Evolutionary conservation across 1,140 invertebrate genomes (phyloP).

Genomic region (Drosophila arizonae): DNA sequence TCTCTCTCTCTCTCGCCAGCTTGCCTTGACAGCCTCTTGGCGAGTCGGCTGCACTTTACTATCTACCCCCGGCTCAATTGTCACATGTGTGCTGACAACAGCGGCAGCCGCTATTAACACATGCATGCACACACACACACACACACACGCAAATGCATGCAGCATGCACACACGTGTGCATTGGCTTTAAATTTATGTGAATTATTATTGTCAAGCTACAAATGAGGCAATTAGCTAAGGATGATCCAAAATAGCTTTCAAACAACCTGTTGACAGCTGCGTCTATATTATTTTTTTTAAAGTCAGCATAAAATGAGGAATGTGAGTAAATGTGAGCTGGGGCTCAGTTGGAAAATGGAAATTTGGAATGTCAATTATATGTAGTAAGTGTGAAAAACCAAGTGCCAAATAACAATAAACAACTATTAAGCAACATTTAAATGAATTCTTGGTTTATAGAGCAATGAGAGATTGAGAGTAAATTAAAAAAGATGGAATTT

Average conservation of each 20-base stretch:
- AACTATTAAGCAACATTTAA: too few species aligned
- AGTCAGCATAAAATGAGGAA: too few species aligned
- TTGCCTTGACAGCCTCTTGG: not conserved
- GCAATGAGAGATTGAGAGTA: too few species aligned
- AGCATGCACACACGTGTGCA: constrained; percentile 6
- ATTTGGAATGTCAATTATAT: too few species aligned
- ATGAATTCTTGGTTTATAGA: too few species aligned
- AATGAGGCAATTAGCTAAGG: too few species aligned
- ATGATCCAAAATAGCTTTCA: too few species aligned
- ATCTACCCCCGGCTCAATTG: constrained; percentile 22
- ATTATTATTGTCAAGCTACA: constrained; percentile 5
- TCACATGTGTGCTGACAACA: constrained; percentile 19
- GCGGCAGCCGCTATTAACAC: constrained; percentile 38
- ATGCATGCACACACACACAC: not conserved
- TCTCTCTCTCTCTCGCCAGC: not conserved
- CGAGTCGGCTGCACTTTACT: constrained; percentile 2
- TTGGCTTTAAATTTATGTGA: constrained; percentile 24
- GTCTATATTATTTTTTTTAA: not conserved
- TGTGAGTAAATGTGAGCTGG: too few species aligned
- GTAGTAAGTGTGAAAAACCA: too few species aligned
- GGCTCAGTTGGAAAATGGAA: too few species aligned
- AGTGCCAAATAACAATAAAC: too few species aligned
- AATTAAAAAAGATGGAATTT: too few species aligned
- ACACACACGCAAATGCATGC: not conserved
- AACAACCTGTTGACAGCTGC: constrained; percentile 2